A percentile compares a stretch with the other conserved stretches of the same genome.
Evolutionary conservation across 2,113 vertebrate species (phyloP).

Genomic region (Tychaedon coryphoeus): DNA sequence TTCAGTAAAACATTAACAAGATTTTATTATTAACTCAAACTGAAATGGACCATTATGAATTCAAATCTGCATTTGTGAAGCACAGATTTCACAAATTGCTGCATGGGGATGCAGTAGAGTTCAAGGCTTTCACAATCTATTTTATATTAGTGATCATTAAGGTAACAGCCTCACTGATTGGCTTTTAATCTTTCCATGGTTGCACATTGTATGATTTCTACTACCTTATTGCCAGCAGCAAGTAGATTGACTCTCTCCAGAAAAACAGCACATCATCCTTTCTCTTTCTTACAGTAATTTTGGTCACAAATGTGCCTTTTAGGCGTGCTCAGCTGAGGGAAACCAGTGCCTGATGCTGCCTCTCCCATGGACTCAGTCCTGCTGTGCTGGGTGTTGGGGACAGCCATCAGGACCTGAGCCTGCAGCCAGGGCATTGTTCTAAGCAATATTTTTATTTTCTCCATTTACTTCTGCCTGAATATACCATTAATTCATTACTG

Average conservation of each 20-base stretch:
- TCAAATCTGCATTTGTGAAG: neutral
- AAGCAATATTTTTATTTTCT: neutral
- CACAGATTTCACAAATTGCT: neutral
- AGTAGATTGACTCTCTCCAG: neutral
- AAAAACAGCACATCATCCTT: neutral
- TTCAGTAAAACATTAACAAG: neutral
- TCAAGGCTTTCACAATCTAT: neutral
- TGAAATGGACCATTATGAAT: neutral
- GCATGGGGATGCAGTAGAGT: neutral
- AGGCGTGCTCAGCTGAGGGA: neutral
- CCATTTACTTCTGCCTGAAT: neutral
- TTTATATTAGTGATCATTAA: neutral
- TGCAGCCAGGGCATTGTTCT: neutral
- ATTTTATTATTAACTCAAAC: neutral
- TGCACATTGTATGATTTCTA: neutral
- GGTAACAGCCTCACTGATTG: neutral
- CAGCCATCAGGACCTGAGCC: neutral
- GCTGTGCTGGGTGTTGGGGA: accelerated
- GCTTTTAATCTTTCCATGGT: neutral
- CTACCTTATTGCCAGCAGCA: neutral
- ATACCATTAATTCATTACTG: neutral
- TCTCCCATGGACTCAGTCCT: neutral
- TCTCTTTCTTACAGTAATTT: neutral
- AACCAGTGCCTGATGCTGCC: neutral
- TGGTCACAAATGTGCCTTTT: neutral